phyloP scores from a whole-genome alignment of 2,113 vertebrate species.

The Triplophysa dalaica region DNA sequence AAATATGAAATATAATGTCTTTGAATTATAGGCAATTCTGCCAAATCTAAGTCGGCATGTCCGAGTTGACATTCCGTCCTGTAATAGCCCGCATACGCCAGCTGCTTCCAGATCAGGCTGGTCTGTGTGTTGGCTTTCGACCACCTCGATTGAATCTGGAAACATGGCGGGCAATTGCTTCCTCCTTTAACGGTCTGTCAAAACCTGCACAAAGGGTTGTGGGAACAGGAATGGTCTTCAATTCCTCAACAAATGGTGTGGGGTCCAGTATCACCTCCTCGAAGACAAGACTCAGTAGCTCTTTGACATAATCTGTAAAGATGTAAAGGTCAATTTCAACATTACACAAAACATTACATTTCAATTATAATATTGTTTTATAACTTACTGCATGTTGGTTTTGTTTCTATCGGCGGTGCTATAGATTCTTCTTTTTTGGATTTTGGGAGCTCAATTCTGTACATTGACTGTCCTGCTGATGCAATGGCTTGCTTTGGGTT shows the following conservation, averaged over 20 bases:
- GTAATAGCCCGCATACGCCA: background rate
- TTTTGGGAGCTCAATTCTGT: no score
- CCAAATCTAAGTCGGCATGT: background rate
- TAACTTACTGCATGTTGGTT: background rate
- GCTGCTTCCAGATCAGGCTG: background rate
- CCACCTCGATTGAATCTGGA: background rate
- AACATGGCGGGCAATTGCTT: no score
- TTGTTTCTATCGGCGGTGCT: background rate
- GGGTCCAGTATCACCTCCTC: background rate
- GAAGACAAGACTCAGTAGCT: slow-evolving; percentile 4
- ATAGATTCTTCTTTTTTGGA: no score
- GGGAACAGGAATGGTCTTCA: background rate
- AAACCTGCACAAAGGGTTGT: background rate
- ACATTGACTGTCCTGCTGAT: no score
- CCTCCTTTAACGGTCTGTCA: background rate
- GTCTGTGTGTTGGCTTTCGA: background rate
- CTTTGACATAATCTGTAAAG: background rate
- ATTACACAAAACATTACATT: background rate
- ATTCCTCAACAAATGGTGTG: background rate
- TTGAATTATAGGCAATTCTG: background rate
- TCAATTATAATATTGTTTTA: background rate
- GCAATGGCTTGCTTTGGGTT: no score
- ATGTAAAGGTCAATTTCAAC: no score
- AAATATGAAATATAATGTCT: background rate
- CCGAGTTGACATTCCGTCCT: background rate